Percentiles rank a stretch among this genome's conserved stretches.
Evolutionary conservation across 1,140 invertebrate species (phyloP).

Genomic region (Bombus soroeensis): DNA sequence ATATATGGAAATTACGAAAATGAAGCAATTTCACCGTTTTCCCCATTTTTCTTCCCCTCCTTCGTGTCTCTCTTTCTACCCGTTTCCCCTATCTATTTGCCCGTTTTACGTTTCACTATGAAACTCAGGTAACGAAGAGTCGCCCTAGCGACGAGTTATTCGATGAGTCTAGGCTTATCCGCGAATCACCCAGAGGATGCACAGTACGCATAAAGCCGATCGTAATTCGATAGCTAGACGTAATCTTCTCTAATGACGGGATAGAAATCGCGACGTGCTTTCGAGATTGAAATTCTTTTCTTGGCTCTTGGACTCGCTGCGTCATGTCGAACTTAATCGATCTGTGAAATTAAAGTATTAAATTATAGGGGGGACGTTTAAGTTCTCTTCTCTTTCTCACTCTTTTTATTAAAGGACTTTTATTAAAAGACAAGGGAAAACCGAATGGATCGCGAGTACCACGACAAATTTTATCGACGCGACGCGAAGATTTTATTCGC

Average conservation of each 20-base stretch:
- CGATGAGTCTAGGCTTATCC: background rate
- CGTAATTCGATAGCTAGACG: constrained; percentile 1
- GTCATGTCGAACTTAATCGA: constrained; percentile 25
- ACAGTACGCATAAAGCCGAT: background rate
- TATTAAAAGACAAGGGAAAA: background rate
- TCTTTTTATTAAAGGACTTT: too few relatives aligned
- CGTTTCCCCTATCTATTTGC: background rate
- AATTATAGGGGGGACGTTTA: background rate
- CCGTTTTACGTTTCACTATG: background rate
- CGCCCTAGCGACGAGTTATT: background rate
- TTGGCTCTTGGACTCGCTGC: too few relatives aligned
- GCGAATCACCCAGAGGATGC: background rate
- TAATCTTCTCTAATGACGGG: constrained; percentile 20
- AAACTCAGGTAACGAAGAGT: constrained; percentile 31
- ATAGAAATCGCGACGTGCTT: background rate
- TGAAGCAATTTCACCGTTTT: constrained; percentile 16
- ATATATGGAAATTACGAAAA: constrained; percentile 65
- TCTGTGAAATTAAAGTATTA: constrained; percentile 10
- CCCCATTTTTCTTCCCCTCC: background rate
- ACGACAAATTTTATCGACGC: background rate
- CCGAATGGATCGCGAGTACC: background rate
- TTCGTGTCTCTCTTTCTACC: background rate
- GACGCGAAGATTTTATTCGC: constrained; percentile 6
- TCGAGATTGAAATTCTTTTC: constrained; percentile 8
- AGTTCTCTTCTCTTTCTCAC: too few relatives aligned